Evolutionary conservation across 2,888 invertebrate species (phyloP), one percentile per base, ranked within the genome.

Genomic region (Troides aeacus): DNA sequence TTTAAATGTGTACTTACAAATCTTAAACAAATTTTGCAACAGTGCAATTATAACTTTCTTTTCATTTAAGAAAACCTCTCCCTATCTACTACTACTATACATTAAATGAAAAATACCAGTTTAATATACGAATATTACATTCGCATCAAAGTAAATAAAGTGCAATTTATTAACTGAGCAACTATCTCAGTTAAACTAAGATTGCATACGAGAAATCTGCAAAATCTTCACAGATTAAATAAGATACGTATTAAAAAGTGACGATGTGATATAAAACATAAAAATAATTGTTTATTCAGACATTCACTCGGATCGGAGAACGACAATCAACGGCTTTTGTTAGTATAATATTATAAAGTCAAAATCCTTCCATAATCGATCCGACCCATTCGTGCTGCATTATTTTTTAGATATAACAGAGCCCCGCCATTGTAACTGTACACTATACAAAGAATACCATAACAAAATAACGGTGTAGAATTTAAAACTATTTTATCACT

Each of bases 141-240:
- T 39, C 46, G 42, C 58, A 42, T 42, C 36, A 61, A 57, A 62
- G 53, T 64, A 57, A 62, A 63, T 64, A 70, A 66, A 50, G 46
- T 57, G 39, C 36, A 42, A 30, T 63, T 39, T 70, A 66, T 66
- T 70, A 66, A 70, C 66, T 66, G 63, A 63, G 46, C 39, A 57
- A 42, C 70, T 63, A 60, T 70, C 66, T 64, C 46, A 46, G 7
- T 21, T 30, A 57, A 61, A 53, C 50, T 59, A 30, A 30, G 8
- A 42, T 62, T 17, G n/a, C 12, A 30, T 61, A 21, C 8, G 10
- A 39, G 10, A 39, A 39, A 39, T 10, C 8, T 1, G 8, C 39
- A 39, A 4, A 39, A 39, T 39, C 39, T 39, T 39, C 8, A 10
- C 1, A 39, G 7, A 39, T 39, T 39, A 39, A 39, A 10, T 39